Percentiles rank a stretch among this genome's conserved stretches.
Conservation (phyloP, 2,888 invertebrate genomes). For the Trisateles emortualis region DNA sequence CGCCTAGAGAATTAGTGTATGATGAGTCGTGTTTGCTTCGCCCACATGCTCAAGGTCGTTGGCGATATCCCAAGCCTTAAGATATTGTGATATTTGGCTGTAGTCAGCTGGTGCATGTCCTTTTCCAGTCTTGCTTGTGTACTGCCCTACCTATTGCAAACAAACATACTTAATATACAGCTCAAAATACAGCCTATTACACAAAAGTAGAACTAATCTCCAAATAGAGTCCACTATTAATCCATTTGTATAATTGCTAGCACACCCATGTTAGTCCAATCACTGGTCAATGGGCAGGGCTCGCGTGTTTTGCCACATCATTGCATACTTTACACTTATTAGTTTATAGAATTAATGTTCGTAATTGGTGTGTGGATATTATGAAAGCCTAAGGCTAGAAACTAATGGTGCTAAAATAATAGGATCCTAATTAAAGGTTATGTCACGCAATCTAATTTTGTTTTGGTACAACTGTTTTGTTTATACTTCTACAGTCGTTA, state of each 20-base stretch:
- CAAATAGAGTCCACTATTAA: conserved; percentile 56
- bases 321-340: conserved; percentile 33
- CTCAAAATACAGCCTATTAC: conserved; percentile 1
- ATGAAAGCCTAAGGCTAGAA: not conserved
- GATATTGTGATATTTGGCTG: no score
- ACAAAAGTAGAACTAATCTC: conserved; percentile 37
- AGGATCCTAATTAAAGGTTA: not conserved
- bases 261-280: conserved; percentile 48
- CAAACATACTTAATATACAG: not conserved
- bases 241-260: conserved; percentile 71
- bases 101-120: no score
- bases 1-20: no score
- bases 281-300: conserved; percentile 45
- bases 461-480: no score
- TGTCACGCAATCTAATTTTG: not conserved
- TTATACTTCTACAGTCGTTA: no score
- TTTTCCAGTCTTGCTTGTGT: no score
- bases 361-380: conserved; percentile 10
- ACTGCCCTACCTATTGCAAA: not conserved
- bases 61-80: no score
- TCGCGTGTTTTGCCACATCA: conserved; percentile 37
- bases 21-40: no score
- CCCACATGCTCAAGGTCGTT: no score
- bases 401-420: not conserved
- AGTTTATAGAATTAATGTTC: conserved; percentile 28